These are phyloP conservation scores for Loriculus beryllinus DNA, from an alignment of 2,797 vertebrate genomes.

Conservation along the genomic window DNA sequence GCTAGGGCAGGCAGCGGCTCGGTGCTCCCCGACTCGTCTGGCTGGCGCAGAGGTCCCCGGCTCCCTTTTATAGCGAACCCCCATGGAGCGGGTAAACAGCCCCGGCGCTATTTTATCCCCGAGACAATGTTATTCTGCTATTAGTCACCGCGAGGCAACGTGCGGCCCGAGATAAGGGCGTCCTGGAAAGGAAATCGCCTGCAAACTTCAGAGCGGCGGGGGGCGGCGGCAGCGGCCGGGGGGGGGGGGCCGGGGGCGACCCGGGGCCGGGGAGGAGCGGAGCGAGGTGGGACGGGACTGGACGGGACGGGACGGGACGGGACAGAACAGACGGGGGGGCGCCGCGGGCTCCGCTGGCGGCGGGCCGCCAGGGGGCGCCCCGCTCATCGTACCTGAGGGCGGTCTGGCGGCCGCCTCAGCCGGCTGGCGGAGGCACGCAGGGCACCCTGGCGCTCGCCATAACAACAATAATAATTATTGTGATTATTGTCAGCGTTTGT, in stretches of 20 bases:
- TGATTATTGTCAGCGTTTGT: not conserved
- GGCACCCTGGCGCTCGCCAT: not conserved
- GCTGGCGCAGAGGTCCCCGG: slow-evolving; percentile 58
- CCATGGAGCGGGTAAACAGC: slow-evolving; percentile 80
- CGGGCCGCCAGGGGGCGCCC: not conserved
- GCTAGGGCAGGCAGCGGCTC: not conserved
- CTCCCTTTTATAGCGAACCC: slow-evolving; percentile 85
- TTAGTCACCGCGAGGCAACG: slow-evolving; percentile 83
- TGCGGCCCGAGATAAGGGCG: slow-evolving; percentile 81
- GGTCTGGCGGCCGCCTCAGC: not conserved
- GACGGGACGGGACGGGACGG: no score
- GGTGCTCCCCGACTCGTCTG: slow-evolving; percentile 64
- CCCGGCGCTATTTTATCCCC: slow-evolving; percentile 78
- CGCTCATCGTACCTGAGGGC: not conserved
- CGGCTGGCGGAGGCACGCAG: not conserved
- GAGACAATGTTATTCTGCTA: slow-evolving; percentile 85
- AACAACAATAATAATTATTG: not conserved
- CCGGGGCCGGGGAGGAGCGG: not conserved
- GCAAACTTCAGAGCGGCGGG: slow-evolving; percentile 74
- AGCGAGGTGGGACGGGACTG: not conserved
- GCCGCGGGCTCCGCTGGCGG: not conserved
- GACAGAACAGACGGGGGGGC: not conserved
- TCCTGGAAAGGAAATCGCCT: slow-evolving; percentile 76
- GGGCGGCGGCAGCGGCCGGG: slow-evolving; percentile 63
- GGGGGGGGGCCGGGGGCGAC: slow-evolving; percentile 6